Conservation (phyloP, 2,888 invertebrate genomes). For the Incurvaria masculella region DNA sequence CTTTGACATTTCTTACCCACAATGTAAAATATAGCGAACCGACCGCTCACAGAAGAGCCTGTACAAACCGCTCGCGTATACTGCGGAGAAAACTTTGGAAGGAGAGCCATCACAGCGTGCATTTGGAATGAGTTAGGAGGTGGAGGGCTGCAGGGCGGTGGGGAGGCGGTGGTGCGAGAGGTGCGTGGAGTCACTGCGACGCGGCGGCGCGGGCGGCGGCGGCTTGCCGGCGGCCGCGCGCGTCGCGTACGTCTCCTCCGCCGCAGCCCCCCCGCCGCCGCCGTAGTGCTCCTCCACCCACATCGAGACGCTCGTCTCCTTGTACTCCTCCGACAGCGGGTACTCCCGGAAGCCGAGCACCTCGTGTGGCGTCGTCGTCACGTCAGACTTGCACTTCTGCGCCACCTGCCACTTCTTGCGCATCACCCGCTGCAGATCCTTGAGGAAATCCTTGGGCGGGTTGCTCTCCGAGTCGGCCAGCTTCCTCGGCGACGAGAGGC, state of each 20-base stretch:
- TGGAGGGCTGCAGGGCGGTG: neutral
- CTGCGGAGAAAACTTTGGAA: too few species aligned
- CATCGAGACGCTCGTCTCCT: slow-evolving; percentile 81
- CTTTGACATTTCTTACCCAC: too few species aligned
- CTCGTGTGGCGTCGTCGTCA: slow-evolving; percentile 86
- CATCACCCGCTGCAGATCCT: slow-evolving; percentile 89
- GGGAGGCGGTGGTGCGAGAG: slow-evolving; percentile 49
- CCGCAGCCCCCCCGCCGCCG: slow-evolving; percentile 22
- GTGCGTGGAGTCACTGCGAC: slow-evolving; percentile 85
- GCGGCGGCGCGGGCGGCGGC: slow-evolving; percentile 88
- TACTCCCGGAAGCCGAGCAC: slow-evolving; percentile 88
- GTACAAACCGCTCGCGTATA: too few species aligned
- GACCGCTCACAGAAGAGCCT: too few species aligned
- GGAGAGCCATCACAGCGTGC: too few species aligned
- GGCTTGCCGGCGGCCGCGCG: slow-evolving; percentile 16
- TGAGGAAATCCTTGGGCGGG: slow-evolving; percentile 79
- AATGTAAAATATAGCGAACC: too few species aligned
- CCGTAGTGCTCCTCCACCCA: slow-evolving; percentile 91
- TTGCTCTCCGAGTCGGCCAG: slow-evolving; percentile 68
- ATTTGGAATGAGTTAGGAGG: too few species aligned
- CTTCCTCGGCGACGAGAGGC: slow-evolving; percentile 73
- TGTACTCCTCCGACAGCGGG: slow-evolving; percentile 67
- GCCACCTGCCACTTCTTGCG: slow-evolving; percentile 92
- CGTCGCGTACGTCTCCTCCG: slow-evolving; percentile 74
- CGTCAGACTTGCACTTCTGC: slow-evolving; percentile 86